Percentiles rank a stretch among this genome's conserved stretches.
These are phyloP conservation scores for Arenaria interpres DNA, from an alignment of 2,113 vertebrate genomes.

Conservation along the genomic window DNA sequence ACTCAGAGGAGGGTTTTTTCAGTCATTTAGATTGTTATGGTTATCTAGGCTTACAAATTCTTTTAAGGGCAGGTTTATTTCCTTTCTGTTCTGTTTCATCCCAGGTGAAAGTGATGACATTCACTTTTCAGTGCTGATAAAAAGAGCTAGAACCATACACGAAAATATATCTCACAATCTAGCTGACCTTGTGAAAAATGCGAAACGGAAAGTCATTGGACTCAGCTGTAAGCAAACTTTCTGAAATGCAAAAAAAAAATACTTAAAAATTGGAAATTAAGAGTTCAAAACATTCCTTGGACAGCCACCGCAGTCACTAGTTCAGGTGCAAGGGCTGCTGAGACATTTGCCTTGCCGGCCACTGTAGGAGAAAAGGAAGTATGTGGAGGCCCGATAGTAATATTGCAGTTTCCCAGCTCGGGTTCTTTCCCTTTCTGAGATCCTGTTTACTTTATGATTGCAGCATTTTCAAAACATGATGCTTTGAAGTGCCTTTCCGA, in stretches of 20 bases:
- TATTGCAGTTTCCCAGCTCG: background rate
- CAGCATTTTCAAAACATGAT: background rate
- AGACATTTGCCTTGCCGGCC: background rate
- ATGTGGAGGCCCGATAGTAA: background rate
- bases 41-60: background rate
- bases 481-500: background rate
- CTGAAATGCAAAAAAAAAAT: background rate
- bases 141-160: background rate
- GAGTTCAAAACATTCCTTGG: background rate
- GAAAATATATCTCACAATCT: background rate
- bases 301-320: background rate
- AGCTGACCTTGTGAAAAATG: background rate
- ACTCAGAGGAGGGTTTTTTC: background rate
- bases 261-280: background rate
- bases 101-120: background rate
- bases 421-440: background rate
- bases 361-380: background rate
- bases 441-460: background rate
- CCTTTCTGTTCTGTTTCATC: background rate
- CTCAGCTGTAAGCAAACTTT: background rate
- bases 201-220: background rate
- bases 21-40: background rate
- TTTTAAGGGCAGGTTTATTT: background rate
- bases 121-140: background rate
- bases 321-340: background rate